Evolutionary conservation across 2,797 vertebrate genomes (phyloP).

Genomic region (Iguana delicatissima): DNA sequence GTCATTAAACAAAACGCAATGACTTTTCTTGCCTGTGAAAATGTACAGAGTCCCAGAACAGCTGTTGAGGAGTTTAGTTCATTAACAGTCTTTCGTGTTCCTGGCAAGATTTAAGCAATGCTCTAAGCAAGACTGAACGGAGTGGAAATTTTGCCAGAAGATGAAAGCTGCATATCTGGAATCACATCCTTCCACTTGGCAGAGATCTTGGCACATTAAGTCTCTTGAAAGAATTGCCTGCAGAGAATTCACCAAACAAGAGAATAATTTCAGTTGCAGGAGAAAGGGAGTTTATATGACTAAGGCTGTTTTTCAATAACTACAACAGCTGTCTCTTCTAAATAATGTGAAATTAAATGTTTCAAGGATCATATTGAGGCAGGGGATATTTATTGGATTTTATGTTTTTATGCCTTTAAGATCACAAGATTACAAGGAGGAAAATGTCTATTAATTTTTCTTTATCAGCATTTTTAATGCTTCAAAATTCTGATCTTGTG

Average conservation of each 20-base stretch:
- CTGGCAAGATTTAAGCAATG: constrained; percentile 65
- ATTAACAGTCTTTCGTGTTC: constrained; percentile 63
- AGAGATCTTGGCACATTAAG: constrained; percentile 53
- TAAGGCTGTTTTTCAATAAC: constrained; percentile 54
- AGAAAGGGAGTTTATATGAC: constrained; percentile 60
- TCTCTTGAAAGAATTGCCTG: constrained; percentile 70
- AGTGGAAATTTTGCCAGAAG: constrained; percentile 69
- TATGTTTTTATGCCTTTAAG: background rate
- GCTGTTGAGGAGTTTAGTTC: constrained; percentile 62
- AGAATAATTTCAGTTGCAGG: constrained; percentile 54
- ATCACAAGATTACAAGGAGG: background rate
- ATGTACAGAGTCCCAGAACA: constrained; percentile 53
- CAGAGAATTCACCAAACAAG: constrained; percentile 67
- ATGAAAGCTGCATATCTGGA: constrained; percentile 61
- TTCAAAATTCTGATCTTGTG: background rate
- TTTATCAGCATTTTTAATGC: constrained; percentile 28
- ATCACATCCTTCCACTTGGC: constrained; percentile 68
- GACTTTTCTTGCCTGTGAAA: constrained; percentile 54
- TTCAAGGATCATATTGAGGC: constrained; percentile 53
- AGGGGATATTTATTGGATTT: constrained; percentile 43
- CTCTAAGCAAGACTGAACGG: constrained; percentile 68
- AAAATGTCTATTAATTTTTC: constrained; percentile 50
- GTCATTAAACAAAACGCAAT: constrained; percentile 45
- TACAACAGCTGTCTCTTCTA: constrained; percentile 49
- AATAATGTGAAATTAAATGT: constrained; percentile 64